Evolutionary conservation across 2,888 invertebrate species (phyloP).

Genomic region (Drepanosiphum platanoidis): DNA sequence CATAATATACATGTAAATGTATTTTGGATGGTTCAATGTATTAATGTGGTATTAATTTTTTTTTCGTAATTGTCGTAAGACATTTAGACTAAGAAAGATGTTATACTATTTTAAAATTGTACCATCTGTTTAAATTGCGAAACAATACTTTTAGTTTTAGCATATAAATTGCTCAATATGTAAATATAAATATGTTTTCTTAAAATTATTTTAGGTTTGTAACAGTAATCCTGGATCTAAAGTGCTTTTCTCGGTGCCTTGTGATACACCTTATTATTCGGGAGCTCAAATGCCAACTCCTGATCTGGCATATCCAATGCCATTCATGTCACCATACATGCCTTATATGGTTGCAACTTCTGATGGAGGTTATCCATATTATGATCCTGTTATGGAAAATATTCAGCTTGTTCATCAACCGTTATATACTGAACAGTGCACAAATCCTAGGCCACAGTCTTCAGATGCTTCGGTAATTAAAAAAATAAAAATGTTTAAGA

Average conservation of each 20-base stretch:
- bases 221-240: conserved; percentile 54
- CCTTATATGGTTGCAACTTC: conserved; percentile 58
- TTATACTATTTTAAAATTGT: neutral
- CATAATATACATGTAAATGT: neutral
- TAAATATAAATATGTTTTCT: neutral
- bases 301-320: conserved; percentile 60
- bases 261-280: conserved; percentile 51
- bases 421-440: conserved; percentile 41
- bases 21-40: neutral
- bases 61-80: neutral
- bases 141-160: neutral
- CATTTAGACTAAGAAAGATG: neutral
- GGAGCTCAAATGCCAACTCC: conserved; percentile 53
- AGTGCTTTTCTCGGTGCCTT: conserved; percentile 53
- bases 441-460: conserved; percentile 57
- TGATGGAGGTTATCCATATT: conserved; percentile 58
- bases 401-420: conserved; percentile 58
- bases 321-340: conserved; percentile 58
- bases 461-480: conserved; percentile 53
- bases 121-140: neutral
- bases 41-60: neutral
- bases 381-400: conserved; percentile 57
- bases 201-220: conserved; percentile 47
- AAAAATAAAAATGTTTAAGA: neutral
- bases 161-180: neutral